Evolutionary conservation across 2,888 invertebrate genomes (phyloP).

Genomic region (Schizotus pectinicornis): DNA sequence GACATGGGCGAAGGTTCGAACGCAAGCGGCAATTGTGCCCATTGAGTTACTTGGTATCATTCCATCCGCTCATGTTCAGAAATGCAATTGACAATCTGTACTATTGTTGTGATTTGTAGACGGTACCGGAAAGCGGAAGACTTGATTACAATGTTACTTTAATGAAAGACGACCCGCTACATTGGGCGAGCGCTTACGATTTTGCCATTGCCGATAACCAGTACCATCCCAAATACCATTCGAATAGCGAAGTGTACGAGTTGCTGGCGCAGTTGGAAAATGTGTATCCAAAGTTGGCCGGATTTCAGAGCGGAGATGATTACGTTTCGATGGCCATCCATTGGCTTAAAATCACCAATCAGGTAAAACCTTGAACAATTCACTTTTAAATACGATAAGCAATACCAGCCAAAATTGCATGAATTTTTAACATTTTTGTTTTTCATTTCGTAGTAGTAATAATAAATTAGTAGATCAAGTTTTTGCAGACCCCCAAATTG

Average conservation of each 20-base stretch:
- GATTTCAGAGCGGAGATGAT: slow-evolving; percentile 73
- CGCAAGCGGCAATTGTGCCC: too few relatives aligned
- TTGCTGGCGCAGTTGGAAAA: slow-evolving; percentile 74
- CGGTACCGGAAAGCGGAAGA: slow-evolving; percentile 64
- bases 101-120: slow-evolving; percentile 26
- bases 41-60: too few relatives aligned
- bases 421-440: too few relatives aligned
- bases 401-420: too few relatives aligned
- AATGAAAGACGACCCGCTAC: slow-evolving; percentile 78
- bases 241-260: slow-evolving; percentile 68
- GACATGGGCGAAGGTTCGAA: too few relatives aligned
- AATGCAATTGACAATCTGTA: neutral
- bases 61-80: neutral
- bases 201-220: slow-evolving; percentile 73
- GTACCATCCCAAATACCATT: slow-evolving; percentile 69
- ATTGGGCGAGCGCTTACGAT: slow-evolving; percentile 86
- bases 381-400: too few relatives aligned
- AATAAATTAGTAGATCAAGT: too few relatives aligned
- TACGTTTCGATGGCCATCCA: slow-evolving; percentile 70
- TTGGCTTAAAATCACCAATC: slow-evolving; percentile 74
- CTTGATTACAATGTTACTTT: slow-evolving; percentile 77
- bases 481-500: too few relatives aligned
- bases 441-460: too few relatives aligned
- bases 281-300: slow-evolving; percentile 69
- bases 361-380: slow-evolving; percentile 68